A percentile compares a stretch with the other conserved stretches of the same genome.
These are phyloP conservation scores for Pagrus major DNA, from an alignment of 2,113 vertebrate species.

Conservation along the genomic window DNA sequence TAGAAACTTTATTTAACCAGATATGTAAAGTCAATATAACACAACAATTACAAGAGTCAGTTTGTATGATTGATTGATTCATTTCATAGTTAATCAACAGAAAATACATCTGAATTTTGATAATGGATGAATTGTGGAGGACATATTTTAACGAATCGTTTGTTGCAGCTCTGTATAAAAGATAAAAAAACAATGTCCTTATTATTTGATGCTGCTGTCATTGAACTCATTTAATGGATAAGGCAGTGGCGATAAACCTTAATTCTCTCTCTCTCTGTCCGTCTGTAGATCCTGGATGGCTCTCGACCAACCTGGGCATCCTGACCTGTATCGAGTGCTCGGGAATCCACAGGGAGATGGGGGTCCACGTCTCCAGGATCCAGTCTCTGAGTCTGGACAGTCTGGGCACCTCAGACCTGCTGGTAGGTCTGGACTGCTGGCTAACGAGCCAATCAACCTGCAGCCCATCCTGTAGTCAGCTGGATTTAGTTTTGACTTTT, in stretches of 20 bases:
- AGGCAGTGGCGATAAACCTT: too few relatives aligned
- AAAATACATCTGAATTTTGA: too few relatives aligned
- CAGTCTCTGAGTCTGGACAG: slow-evolving; percentile 74
- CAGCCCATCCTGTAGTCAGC: neutral
- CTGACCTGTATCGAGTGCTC: slow-evolving; percentile 78
- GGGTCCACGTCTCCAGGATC: slow-evolving; percentile 74
- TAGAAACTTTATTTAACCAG: neutral
- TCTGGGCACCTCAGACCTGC: slow-evolving; percentile 74
- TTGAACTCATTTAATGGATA: neutral
- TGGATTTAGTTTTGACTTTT: neutral
- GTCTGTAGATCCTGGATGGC: slow-evolving; percentile 69
- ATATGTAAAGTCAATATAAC: too few relatives aligned
- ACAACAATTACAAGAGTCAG: too few relatives aligned
- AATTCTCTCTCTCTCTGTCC: slow-evolving; percentile 18
- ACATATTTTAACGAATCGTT: too few relatives aligned
- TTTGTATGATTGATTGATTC: too few relatives aligned
- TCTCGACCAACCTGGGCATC: slow-evolving; percentile 73
- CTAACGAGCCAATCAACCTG: neutral
- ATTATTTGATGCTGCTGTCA: neutral
- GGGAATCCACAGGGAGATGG: slow-evolving; percentile 77
- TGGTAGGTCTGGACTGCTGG: slow-evolving; percentile 42
- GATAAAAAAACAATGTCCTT: neutral
- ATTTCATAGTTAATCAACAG: too few relatives aligned
- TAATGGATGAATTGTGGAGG: too few relatives aligned
- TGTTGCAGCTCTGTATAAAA: neutral